phyloP scores from a whole-genome alignment of 2,113 vertebrate genomes.

The Theristicus caerulescens region DNA sequence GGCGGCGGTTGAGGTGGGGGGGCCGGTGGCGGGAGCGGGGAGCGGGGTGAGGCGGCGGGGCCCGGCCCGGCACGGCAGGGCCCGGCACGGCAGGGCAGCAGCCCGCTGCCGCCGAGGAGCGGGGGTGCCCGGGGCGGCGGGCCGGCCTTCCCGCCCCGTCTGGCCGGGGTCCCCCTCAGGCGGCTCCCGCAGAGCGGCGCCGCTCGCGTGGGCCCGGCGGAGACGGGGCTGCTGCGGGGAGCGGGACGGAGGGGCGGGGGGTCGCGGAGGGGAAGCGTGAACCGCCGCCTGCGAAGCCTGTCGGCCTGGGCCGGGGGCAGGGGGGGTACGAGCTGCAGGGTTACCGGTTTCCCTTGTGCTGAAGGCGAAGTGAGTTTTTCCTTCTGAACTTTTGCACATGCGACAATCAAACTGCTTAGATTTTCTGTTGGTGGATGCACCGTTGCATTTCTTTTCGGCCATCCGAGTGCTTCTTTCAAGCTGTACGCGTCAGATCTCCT shows the following conservation, averaged over 20 bases:
- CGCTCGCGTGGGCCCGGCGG: too few relatives aligned
- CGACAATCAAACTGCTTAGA: fast-evolving
- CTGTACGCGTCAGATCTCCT: neutral
- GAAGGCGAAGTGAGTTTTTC: neutral
- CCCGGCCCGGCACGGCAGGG: too few relatives aligned
- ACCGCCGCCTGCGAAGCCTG: fast-evolving
- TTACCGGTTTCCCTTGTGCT: fast-evolving
- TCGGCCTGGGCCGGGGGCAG: fast-evolving
- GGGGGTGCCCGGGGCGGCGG: neutral
- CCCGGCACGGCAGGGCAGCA: neutral
- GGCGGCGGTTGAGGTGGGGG: neutral
- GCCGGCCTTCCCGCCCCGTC: too few relatives aligned
- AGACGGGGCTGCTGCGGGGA: neutral
- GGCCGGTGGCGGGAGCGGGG: too few relatives aligned
- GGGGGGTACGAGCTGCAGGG: fast-evolving
- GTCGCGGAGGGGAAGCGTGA: neutral
- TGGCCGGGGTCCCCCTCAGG: neutral
- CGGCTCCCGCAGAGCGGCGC: neutral
- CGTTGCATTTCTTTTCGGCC: fast-evolving
- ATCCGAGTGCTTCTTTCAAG: neutral
- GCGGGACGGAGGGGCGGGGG: neutral
- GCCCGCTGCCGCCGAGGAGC: neutral
- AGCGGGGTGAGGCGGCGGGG: neutral
- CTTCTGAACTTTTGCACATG: fast-evolving
- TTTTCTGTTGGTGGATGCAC: fast-evolving